These are phyloP conservation scores for Amphilophus citrinellus DNA, from an alignment of 2,113 vertebrate species.

Conservation along the genomic window DNA sequence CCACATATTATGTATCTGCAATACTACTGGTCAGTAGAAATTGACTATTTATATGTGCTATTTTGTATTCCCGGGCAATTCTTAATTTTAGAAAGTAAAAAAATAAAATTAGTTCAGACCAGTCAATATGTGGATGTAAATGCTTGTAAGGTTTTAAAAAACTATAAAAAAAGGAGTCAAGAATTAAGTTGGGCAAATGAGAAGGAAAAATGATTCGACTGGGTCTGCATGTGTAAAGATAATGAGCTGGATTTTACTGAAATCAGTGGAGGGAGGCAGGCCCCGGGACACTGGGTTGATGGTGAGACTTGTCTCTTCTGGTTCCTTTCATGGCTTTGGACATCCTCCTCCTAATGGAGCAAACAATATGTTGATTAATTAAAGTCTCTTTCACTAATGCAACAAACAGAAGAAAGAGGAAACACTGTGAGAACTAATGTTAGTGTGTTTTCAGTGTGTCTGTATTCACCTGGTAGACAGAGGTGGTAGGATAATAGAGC, in stretches of 20 bases:
- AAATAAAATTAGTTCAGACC: no score
- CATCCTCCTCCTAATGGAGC: conserved; percentile 30
- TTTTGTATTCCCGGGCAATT: no score
- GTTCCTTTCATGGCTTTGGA: conserved; percentile 15
- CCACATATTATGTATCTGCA: background rate
- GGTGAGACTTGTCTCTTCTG: background rate
- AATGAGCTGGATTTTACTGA: background rate
- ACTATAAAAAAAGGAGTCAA: no score
- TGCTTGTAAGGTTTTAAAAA: no score
- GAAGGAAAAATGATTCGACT: background rate
- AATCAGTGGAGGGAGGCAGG: background rate
- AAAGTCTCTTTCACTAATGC: background rate
- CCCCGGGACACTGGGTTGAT: background rate
- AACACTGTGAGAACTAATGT: background rate
- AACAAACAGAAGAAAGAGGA: background rate
- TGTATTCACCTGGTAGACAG: conserved; percentile 41
- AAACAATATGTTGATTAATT: background rate
- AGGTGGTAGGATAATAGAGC: conserved; percentile 80
- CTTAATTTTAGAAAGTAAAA: no score
- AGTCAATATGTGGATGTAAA: no score
- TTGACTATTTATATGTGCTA: no score
- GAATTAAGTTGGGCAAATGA: background rate
- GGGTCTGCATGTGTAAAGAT: background rate
- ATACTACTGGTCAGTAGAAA: no score
- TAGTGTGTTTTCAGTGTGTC: background rate